phyloP scores from a whole-genome alignment of 2,113 vertebrate genomes.

The Maylandia zebra region DNA sequence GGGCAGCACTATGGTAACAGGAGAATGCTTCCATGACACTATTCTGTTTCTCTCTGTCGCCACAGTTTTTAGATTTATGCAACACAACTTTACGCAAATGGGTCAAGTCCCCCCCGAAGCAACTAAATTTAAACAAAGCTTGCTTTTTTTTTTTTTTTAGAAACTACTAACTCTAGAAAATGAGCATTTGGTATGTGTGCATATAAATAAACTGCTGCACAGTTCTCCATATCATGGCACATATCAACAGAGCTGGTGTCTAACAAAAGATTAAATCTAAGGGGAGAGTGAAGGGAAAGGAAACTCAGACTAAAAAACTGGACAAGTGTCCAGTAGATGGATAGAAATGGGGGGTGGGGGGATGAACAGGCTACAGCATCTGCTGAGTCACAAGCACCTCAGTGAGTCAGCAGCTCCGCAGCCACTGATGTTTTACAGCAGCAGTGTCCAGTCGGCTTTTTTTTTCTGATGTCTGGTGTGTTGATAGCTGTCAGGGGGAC shows the following conservation, averaged over 20 bases:
- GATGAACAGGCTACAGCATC: neutral
- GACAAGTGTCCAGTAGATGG: neutral
- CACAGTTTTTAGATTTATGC: neutral
- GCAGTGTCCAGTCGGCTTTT: neutral
- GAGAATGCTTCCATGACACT: neutral
- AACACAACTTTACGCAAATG: neutral
- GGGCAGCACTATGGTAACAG: neutral
- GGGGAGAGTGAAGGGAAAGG: neutral
- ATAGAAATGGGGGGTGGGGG: neutral
- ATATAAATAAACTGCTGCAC: neutral
- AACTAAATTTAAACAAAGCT: neutral
- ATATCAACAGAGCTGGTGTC: neutral
- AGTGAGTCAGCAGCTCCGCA: slow-evolving; percentile 32
- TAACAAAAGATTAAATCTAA: neutral
- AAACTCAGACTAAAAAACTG: neutral
- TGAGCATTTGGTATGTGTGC: neutral
- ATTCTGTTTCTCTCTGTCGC: neutral
- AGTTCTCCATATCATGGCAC: neutral
- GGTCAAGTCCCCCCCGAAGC: neutral
- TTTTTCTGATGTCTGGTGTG: neutral
- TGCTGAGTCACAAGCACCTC: slow-evolving; percentile 28
- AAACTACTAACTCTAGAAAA: neutral
- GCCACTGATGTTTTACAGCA: neutral
- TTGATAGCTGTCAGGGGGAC: neutral
- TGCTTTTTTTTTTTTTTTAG: neutral